phyloP scores from a whole-genome alignment of 2,888 invertebrate species.

The Phyto melanocephala region DNA sequence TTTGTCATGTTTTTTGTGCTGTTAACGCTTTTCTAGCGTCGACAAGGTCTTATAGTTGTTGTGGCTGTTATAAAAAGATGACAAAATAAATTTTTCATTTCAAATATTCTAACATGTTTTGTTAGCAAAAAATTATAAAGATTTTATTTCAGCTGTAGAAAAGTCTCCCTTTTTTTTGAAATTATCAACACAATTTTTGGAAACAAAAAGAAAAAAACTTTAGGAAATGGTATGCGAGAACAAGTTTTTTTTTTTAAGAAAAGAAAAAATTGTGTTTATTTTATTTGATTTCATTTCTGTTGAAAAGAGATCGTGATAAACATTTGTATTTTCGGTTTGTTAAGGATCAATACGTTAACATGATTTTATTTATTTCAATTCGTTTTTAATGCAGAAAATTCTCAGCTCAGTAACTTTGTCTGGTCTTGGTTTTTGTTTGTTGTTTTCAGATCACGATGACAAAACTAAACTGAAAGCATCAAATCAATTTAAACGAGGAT shows the following conservation, averaged over 20 bases:
- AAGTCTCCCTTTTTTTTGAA: slow-evolving; percentile 47
- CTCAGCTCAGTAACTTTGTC: slow-evolving; percentile 11
- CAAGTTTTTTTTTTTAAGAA: slow-evolving; percentile 36
- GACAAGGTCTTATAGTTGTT: background rate
- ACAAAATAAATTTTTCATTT: slow-evolving; percentile 64
- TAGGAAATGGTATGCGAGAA: slow-evolving; percentile 6
- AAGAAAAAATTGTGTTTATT: slow-evolving; percentile 32
- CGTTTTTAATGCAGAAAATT: slow-evolving; percentile 40
- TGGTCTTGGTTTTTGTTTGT: slow-evolving; percentile 1
- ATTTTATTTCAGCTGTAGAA: slow-evolving; percentile 17
- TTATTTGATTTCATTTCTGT: slow-evolving; percentile 37
- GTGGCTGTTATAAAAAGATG: slow-evolving; percentile 42
- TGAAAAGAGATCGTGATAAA: slow-evolving; percentile 63
- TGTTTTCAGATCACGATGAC: slow-evolving; percentile 58
- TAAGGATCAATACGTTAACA: slow-evolving; percentile 64
- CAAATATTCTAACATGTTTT: slow-evolving; percentile 64
- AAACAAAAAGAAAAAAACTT: slow-evolving; percentile 1
- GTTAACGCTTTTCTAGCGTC: slow-evolving; percentile 50
- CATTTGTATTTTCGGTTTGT: slow-evolving; percentile 62
- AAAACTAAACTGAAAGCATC: slow-evolving; percentile 21
- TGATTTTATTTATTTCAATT: slow-evolving; percentile 65
- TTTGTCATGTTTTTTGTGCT: slow-evolving; percentile 55
- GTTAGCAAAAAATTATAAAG: slow-evolving; percentile 62
- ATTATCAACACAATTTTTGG: background rate
- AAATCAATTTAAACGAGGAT: slow-evolving; percentile 9